phyloP scores from a whole-genome alignment of 2,888 invertebrate genomes.

The Cryptocephalus primarius region DNA sequence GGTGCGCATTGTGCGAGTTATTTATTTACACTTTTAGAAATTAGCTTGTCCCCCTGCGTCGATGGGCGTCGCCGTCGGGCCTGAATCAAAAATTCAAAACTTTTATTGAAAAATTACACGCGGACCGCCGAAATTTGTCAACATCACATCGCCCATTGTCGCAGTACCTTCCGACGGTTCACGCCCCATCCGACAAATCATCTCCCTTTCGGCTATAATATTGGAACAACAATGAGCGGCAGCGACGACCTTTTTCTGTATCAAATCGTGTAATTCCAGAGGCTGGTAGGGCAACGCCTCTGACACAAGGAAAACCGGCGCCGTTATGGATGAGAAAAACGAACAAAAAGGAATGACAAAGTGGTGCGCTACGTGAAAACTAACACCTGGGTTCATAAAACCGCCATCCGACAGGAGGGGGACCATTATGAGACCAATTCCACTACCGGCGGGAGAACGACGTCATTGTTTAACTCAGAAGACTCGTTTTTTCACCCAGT shows the following conservation, averaged over 20 bases:
- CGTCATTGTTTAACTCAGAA: too few species aligned
- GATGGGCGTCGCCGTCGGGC: conserved; percentile 8
- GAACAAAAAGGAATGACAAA: conserved; percentile 19
- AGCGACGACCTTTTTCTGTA: conserved; percentile 30
- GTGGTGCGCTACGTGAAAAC: conserved; percentile 12
- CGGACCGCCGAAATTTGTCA: conserved; percentile 32
- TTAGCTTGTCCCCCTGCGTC: conserved; percentile 6
- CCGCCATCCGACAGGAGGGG: not conserved
- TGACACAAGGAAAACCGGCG: conserved; percentile 23
- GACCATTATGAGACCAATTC: not conserved
- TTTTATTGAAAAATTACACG: conserved; percentile 29
- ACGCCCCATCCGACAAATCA: conserved; percentile 32
- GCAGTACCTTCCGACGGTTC: conserved; percentile 24
- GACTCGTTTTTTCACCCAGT: too few species aligned
- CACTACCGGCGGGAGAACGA: too few species aligned
- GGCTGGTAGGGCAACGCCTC: conserved; percentile 33
- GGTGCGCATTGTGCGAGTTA: not conserved
- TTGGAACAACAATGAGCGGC: conserved; percentile 12
- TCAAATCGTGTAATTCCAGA: conserved; percentile 39
- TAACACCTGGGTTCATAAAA: conserved; percentile 24
- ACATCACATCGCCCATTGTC: conserved; percentile 27
- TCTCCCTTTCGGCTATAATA: conserved; percentile 9
- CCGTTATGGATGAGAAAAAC: conserved; percentile 16
- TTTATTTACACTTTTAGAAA: conserved; percentile 2
- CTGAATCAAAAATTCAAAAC: conserved; percentile 19